Evolutionary conservation across 2,113 vertebrate species (phyloP), one percentile per base, ranked within the genome.

Genomic region (Tupaia tana): DNA sequence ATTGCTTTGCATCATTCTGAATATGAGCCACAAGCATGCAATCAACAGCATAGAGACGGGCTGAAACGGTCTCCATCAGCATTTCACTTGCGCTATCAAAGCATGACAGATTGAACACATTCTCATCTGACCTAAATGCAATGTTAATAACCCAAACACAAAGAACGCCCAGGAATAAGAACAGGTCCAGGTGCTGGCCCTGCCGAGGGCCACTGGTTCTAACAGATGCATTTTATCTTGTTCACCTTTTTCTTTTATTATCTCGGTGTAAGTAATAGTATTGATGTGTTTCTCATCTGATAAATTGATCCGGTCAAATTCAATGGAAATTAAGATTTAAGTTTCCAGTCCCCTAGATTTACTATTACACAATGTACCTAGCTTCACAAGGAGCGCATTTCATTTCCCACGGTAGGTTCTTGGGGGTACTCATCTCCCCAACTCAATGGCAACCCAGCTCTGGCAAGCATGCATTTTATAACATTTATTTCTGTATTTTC

Each of bases 11-110:
- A 94, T 93, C 96, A 54, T 91, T 96, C 91, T 97, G 97, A 97
- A 97, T 93, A 96, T 94, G 97, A 96, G 94, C 91, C 93, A 93
- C 91, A 94, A 97, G 96, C 96, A 97, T 93, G 96, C 97, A 97
- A 96, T 97, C 96, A 96, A 79, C 95, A 82, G 96, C 89, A 22
- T 4, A 96, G 90, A 95, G 89, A 95, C 24, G 6, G 74, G 93
- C 94, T 79, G 75, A 89, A 96, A 98, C 11, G 73, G 85, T 95
- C 95, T 52, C 96, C 94, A 96, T 96, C 96, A 97, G 97, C 94
- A 91, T 82, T 97, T 95, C 67, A 74, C 97, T 96, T 83, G 24
- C 64, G 90, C 78, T 91, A 89, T 78, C 96, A 85, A 81, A 92
- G 92, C 73, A 1, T n/a, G 86, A 86, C 86, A 83, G 93, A 94